A percentile compares a stretch with the other conserved stretches of the same genome.
These are phyloP conservation scores for Lagorchestes hirsutus DNA, from an alignment of 2,797 vertebrate species.

Conservation along the genomic window DNA sequence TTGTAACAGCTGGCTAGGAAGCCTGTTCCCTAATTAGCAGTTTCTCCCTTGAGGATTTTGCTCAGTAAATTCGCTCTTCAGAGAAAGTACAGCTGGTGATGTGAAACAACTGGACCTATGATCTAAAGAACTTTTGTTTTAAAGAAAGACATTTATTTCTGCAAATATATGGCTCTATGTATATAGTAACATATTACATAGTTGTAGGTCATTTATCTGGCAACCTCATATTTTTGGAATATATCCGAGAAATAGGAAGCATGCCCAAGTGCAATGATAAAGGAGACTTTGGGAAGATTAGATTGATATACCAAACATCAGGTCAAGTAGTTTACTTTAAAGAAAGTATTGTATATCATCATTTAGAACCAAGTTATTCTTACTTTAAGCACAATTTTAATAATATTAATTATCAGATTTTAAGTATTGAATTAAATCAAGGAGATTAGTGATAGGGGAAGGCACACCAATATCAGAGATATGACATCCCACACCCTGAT, in stretches of 20 bases:
- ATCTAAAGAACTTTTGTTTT: conserved; percentile 58
- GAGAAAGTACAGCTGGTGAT: conserved; percentile 73
- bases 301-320: not conserved
- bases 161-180: too few relatives aligned
- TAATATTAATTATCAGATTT: not conserved
- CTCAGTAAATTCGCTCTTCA: conserved; percentile 82
- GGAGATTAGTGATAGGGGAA: not conserved
- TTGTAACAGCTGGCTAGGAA: conserved; percentile 83
- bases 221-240: not conserved
- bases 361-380: not conserved
- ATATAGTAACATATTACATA: not conserved
- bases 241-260: not conserved
- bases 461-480: not conserved
- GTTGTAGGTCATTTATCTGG: not conserved
- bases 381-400: not conserved
- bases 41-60: conserved; percentile 79
- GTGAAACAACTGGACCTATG: conserved; percentile 68
- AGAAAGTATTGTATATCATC: not conserved
- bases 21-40: conserved; percentile 81
- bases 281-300: not conserved
- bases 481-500: not conserved
- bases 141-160: conserved; percentile 19
- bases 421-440: not conserved
- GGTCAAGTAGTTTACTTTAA: not conserved
- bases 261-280: not conserved